phyloP scores from a whole-genome alignment of 1,140 invertebrate species.

The Chionoecetes opilio region DNA sequence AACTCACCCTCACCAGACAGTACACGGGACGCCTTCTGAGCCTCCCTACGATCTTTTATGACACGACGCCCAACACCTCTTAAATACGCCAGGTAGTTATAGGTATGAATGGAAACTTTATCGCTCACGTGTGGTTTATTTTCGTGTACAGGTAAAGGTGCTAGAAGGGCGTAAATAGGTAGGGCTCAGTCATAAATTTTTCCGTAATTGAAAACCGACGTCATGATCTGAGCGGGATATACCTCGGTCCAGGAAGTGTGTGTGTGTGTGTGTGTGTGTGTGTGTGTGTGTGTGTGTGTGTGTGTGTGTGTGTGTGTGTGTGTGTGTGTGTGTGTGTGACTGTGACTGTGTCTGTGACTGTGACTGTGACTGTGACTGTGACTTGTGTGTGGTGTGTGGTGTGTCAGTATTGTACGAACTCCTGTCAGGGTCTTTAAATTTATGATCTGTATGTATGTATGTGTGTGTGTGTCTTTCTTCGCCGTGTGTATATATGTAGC shows the following conservation, averaged over 20 bases:
- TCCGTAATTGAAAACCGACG: constrained; percentile 63
- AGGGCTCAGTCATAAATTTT: constrained; percentile 44
- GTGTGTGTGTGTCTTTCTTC: too few species aligned
- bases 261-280: constrained; percentile 19
- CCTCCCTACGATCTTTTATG: background rate
- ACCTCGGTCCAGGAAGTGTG: background rate
- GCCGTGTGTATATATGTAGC: background rate
- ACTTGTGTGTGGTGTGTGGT: too few species aligned
- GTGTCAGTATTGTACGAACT: background rate
- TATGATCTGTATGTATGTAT: too few species aligned
- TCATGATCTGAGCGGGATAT: constrained; percentile 32
- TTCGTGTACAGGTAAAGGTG: constrained; percentile 54
- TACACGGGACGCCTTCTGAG: background rate
- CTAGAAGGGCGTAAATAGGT: constrained; percentile 48
- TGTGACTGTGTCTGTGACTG: background rate
- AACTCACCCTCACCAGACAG: constrained; percentile 4
- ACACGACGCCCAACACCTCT: background rate
- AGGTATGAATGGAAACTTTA: background rate
- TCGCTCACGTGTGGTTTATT: background rate
- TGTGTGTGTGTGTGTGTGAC: background rate
- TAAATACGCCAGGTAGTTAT: too few species aligned
- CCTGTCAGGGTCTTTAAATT: too few species aligned
- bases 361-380: background rate
- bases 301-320: too few species aligned
- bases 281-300: background rate